These are phyloP conservation scores for Dolichopus griseipennis DNA, from an alignment of 2,888 invertebrate genomes.

Conservation along the genomic window DNA sequence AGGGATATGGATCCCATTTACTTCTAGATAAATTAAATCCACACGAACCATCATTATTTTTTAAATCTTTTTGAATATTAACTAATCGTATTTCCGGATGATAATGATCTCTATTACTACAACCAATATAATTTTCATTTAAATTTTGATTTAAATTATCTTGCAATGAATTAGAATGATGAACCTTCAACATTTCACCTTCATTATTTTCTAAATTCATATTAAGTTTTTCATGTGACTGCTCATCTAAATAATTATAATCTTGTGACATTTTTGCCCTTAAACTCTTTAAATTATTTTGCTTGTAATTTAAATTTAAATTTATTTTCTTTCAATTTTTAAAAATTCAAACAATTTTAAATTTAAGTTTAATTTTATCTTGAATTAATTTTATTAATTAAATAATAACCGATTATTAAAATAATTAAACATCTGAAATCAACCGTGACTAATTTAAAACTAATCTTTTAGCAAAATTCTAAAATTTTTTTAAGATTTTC, in stretches of 20 bases:
- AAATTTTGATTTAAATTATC: background rate
- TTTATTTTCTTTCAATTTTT: background rate
- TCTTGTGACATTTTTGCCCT: background rate
- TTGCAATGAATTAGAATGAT: no score
- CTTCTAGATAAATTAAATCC: slow-evolving; percentile 67
- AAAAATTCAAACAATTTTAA: background rate
- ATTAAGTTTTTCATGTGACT: background rate
- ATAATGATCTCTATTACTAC: slow-evolving; percentile 26
- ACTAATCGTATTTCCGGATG: slow-evolving; percentile 42
- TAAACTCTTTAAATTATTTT: background rate
- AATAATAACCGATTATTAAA: background rate
- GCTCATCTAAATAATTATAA: background rate
- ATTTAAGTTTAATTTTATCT: no score
- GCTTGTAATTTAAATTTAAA: background rate
- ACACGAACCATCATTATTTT: slow-evolving; percentile 45
- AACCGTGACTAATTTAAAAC: background rate
- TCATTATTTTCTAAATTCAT: background rate
- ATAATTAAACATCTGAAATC: background rate
- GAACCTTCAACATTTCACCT: background rate
- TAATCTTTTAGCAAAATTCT: no score
- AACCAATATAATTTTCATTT: background rate
- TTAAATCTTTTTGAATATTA: slow-evolving; percentile 50
- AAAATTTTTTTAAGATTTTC: no score
- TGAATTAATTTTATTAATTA: no score
- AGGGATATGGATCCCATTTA: slow-evolving; percentile 75